Conservation (phyloP, 1,140 invertebrate genomes). For the Nasonia vitripennis region DNA sequence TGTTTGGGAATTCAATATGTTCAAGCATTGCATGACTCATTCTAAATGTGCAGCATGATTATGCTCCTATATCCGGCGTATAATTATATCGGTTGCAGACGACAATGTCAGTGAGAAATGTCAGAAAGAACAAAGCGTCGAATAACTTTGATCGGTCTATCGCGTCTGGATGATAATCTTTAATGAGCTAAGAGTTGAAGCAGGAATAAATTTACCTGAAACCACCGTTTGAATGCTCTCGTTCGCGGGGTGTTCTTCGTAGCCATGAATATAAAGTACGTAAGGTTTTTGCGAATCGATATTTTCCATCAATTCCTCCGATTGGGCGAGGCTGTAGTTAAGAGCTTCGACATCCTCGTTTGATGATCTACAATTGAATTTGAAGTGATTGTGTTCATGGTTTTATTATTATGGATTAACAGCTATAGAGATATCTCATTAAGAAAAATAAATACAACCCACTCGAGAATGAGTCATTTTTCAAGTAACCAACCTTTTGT, state of each 20-base stretch:
- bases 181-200: no score
- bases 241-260: conserved; percentile 59
- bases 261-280: conserved; percentile 71
- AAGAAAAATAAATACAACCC: no score
- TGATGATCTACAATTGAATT: not conserved
- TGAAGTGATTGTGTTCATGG: not conserved
- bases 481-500: not conserved
- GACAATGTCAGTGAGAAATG: no score
- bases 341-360: not conserved
- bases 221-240: conserved; percentile 61
- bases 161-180: no score
- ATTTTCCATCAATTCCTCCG: conserved; percentile 31
- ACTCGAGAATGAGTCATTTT: not conserved
- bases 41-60: no score
- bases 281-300: conserved; percentile 57
- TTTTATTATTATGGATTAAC: no score
- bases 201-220: conserved; percentile 59
- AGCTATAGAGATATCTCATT: no score
- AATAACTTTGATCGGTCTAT: no score
- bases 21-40: not conserved
- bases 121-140: no score
- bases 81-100: no score
- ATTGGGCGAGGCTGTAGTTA: not conserved
- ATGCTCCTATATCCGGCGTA: no score
- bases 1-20: not conserved